Evolutionary conservation across 2,797 vertebrate species (phyloP).

Genomic region (Carapus acus): DNA sequence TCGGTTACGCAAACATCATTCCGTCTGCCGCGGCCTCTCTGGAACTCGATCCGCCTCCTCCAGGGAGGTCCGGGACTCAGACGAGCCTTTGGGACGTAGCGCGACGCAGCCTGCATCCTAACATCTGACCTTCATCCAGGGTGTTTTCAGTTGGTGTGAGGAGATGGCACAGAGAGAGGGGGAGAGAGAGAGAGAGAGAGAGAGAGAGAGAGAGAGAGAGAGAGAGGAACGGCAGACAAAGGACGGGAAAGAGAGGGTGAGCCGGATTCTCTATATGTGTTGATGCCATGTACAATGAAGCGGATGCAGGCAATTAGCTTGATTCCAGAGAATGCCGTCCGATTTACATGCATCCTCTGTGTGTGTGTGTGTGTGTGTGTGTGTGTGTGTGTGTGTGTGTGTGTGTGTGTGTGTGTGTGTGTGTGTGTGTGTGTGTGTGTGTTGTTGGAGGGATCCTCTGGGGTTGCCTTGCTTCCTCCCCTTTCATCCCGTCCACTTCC

Average conservation of each 20-base stretch:
- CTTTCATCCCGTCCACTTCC: conserved; percentile 43
- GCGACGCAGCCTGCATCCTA: no score
- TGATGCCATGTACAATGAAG: conserved; percentile 16
- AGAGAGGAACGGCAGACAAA: no score
- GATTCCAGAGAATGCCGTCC: conserved; percentile 49
- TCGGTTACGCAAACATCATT: conserved; percentile 35
- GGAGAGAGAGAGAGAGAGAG: not conserved
- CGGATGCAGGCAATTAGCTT: conserved; percentile 55
- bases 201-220: conserved; percentile 6
- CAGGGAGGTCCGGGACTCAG: no score
- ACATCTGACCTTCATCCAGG: conserved; percentile 30
- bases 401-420: conserved; percentile 8
- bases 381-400: conserved; percentile 15
- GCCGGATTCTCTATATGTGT: conserved; percentile 6
- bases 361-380: conserved; percentile 8
- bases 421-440: conserved; percentile 6
- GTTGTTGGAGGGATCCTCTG: conserved; percentile 32
- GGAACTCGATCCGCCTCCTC: not conserved
- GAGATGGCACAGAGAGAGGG: conserved; percentile 4
- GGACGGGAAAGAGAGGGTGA: conserved; percentile 2
- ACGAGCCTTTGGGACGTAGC: no score
- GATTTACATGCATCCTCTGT: conserved; percentile 43
- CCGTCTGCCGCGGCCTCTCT: conserved; percentile 20
- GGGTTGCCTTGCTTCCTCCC: conserved; percentile 41
- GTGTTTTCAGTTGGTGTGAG: conserved; percentile 25